Conservation (phyloP, 2,888 invertebrate genomes). For the Eupithecia inturbata region DNA sequence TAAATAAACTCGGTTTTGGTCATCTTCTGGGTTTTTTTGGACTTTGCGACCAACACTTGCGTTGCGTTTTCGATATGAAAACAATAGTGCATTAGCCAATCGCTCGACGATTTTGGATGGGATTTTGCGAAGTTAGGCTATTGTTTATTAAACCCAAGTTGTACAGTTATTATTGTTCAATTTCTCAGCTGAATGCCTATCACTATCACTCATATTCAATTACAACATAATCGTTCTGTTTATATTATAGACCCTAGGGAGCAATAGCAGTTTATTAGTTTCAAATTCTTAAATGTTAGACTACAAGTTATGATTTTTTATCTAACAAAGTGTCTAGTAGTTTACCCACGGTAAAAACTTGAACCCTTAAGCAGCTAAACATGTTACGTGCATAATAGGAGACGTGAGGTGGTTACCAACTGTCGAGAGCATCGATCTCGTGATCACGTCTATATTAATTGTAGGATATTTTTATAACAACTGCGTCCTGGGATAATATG, state of each 20-base stretch:
- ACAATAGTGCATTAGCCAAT: not conserved
- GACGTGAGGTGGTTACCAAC: conserved; percentile 35
- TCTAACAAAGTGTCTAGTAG: not conserved
- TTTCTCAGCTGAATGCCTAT: not conserved
- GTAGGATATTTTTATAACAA: conserved; percentile 28
- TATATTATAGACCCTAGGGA: too few relatives aligned
- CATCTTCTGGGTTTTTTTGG: conserved; percentile 10
- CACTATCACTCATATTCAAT: not conserved
- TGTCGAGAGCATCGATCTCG: conserved; percentile 40
- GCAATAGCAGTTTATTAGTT: not conserved
- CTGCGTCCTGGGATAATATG: not conserved
- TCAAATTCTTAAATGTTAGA: not conserved
- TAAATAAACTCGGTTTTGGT: conserved; percentile 13
- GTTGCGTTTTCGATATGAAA: not conserved
- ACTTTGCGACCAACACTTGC: not conserved
- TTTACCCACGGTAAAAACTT: conserved; percentile 6
- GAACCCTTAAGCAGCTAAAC: conserved; percentile 10
- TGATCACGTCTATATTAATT: conserved; percentile 22
- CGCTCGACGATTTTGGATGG: not conserved
- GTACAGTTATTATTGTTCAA: not conserved
- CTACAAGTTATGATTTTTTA: not conserved
- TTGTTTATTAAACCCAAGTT: not conserved
- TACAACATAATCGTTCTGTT: not conserved
- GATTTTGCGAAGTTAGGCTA: not conserved
- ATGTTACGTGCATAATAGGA: conserved; percentile 39